A percentile compares a stretch with the other conserved stretches of the same genome.
These are phyloP conservation scores for Notothenia coriiceps DNA, from an alignment of 2,113 vertebrate genomes.

Conservation along the genomic window DNA sequence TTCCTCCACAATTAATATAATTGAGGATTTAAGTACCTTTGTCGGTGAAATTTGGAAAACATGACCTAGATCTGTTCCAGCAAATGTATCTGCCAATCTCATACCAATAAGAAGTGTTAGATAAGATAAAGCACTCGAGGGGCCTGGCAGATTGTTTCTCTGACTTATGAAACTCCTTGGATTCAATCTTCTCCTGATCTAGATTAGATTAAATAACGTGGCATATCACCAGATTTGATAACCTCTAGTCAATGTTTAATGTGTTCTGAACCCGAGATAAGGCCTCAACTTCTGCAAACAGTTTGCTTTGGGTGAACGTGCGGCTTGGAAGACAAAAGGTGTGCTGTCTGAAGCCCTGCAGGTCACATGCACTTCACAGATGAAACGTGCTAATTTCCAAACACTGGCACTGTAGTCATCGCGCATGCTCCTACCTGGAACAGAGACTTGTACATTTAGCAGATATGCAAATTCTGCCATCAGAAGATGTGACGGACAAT, in stretches of 20 bases:
- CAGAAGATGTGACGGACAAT: slow-evolving; percentile 36
- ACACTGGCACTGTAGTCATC: slow-evolving; percentile 11
- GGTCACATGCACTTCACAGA: slow-evolving; percentile 32
- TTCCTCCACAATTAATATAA: background rate
- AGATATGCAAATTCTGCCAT: slow-evolving; percentile 23
- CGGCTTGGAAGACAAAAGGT: slow-evolving; percentile 21
- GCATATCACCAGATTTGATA: slow-evolving; percentile 58
- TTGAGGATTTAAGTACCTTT: background rate
- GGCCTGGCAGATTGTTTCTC: slow-evolving; percentile 4
- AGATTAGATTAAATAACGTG: slow-evolving; percentile 69
- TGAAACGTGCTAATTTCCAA: slow-evolving; percentile 46
- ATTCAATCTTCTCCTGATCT: slow-evolving; percentile 31
- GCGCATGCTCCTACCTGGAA: background rate
- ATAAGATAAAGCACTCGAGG: slow-evolving; percentile 51
- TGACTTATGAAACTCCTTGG: slow-evolving; percentile 38
- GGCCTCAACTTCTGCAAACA: slow-evolving; percentile 48
- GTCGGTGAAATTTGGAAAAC: background rate
- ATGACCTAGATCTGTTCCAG: slow-evolving; percentile 9
- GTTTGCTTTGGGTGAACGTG: background rate
- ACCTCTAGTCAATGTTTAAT: slow-evolving; percentile 54
- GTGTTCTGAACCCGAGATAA: slow-evolving; percentile 52
- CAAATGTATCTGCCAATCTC: background rate
- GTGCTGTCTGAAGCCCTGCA: background rate
- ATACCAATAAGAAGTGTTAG: background rate
- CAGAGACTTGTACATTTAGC: slow-evolving; percentile 5